Conservation (phyloP, 2,888 invertebrate species). For the Penaeus monodon region DNA sequence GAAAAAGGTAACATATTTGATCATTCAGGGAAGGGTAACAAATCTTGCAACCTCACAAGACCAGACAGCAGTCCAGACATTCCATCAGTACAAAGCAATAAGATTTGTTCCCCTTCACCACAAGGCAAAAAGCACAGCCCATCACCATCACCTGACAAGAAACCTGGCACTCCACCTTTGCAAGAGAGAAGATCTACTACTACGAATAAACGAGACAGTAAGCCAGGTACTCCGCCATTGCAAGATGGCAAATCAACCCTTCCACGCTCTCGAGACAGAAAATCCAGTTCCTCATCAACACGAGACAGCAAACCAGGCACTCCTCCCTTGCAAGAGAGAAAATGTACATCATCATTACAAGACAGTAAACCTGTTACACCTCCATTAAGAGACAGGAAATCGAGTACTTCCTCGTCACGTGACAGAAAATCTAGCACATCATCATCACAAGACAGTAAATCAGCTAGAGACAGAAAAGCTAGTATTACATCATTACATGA, state of each 20-base stretch:
- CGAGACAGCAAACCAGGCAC: conserved; percentile 7
- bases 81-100: too few relatives aligned
- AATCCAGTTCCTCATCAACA: background rate
- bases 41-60: too few relatives aligned
- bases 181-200: too few relatives aligned
- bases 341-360: background rate
- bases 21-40: too few relatives aligned
- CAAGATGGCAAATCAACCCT: background rate
- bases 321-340: background rate
- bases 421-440: background rate
- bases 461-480: background rate
- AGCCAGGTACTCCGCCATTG: background rate
- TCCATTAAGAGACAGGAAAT: background rate
- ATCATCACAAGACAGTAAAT: background rate
- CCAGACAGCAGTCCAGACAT: too few relatives aligned
- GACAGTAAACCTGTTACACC: background rate
- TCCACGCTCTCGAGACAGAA: background rate
- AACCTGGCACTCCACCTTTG: too few relatives aligned
- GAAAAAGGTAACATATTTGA: too few relatives aligned
- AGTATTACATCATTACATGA: background rate
- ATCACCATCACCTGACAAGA: too few relatives aligned
- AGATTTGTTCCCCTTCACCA: too few relatives aligned
- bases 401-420: background rate
- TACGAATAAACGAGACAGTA: conserved; percentile 4
- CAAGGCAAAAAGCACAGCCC: too few relatives aligned